Conservation (phyloP, 2,113 vertebrate species). For the Danionella cerebrum region DNA sequence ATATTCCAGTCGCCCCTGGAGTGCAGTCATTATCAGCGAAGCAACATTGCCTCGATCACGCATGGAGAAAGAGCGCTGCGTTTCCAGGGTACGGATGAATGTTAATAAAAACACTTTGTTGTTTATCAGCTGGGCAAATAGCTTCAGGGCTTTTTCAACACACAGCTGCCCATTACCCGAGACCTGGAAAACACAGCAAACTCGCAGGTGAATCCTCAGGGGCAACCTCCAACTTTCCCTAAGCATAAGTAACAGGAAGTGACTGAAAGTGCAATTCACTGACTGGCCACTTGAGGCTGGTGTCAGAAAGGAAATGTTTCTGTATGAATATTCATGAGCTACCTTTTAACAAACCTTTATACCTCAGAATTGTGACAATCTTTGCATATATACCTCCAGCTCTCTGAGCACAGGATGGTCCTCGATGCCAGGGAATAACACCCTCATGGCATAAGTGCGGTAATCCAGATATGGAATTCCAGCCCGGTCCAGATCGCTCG, state of each 20-base stretch:
- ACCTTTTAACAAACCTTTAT: no score
- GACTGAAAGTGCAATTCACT: no score
- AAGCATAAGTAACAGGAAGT: no score
- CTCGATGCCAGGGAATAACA: conserved; percentile 96
- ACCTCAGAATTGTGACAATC: no score
- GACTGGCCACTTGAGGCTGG: no score
- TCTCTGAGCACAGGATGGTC: conserved; percentile 93
- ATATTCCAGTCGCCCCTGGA: conserved; percentile 92
- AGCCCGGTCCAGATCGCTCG: conserved; percentile 90
- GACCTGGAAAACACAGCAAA: conserved; percentile 66
- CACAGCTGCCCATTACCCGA: conserved; percentile 90
- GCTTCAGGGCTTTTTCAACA: conserved; percentile 93
- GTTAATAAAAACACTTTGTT: conserved; percentile 96
- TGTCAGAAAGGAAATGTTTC: no score
- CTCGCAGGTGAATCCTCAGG: neutral
- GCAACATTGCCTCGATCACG: conserved; percentile 94
- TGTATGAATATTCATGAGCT: no score
- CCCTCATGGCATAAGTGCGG: conserved; percentile 91
- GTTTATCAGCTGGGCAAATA: conserved; percentile 95
- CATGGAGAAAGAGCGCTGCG: conserved; percentile 97
- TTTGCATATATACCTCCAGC: no score
- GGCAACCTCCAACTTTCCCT: no score
- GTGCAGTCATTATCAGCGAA: conserved; percentile 94
- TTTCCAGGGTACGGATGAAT: conserved; percentile 92
- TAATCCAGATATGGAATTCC: conserved; percentile 97